Evolutionary conservation across 2,888 invertebrate species (phyloP), one percentile per base, ranked within the genome.

Genomic region (Ptilodon capucinus): DNA sequence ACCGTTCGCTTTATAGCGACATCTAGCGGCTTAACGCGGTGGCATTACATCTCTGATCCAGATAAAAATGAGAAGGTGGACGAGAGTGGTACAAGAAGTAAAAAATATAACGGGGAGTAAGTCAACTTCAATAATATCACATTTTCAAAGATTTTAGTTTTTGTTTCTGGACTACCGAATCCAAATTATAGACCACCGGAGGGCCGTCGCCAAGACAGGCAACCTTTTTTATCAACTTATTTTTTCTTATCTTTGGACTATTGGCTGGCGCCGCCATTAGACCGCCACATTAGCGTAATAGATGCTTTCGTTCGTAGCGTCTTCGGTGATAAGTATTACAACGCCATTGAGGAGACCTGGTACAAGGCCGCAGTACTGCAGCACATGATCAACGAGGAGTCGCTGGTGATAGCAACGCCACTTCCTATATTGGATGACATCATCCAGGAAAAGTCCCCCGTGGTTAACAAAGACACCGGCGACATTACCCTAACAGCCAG

Each of bases 291-390:
- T n/a, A n/a, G 2, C 1, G 8, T 28, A 28, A n/a, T 28, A 1
- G 4, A 28, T 34, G 14, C 16, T 8, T 16, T 7, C 3, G 11
- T 40, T 79, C 79, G 7, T 71, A 94, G 94, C 14, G 94, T 94
- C 56, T 97, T 97, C 71, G 96, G 96, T 8, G 95, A 96, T 66
- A 81, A 92, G 40, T 94, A 97, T 73, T 93, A 75, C 41, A 93
- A 93, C 44, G 95, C 97, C 0, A 95, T 97, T 18, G 97, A 98
- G 76, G 97, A 97, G 79, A 94, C 95, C 0, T 98, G 97, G 97
- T 98, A 98, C 77, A 95, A 96, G 77, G 95, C 96, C 54, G 97
- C 98, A 0, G 96, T 98, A 4, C 92, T 97, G 36, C 97, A 97
- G 68, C 95, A 97, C 75, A 93, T 94, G 71, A 92, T 95, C 36